Evolutionary conservation across 2,797 vertebrate species (phyloP), one percentile per base, ranked within the genome.

Genomic region (Hyperoplus lanceolatus): DNA sequence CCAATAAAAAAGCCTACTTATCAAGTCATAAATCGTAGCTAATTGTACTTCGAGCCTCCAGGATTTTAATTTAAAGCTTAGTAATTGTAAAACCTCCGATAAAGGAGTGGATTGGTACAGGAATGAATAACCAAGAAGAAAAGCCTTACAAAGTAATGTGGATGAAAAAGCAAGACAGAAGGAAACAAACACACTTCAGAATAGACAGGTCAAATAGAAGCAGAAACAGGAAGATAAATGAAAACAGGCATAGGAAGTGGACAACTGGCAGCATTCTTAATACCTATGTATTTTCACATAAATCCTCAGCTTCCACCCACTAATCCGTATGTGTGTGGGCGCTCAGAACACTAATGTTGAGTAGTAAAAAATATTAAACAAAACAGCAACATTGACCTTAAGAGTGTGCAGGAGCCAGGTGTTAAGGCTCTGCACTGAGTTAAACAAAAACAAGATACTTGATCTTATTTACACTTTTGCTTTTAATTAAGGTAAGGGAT

Each of bases 361-460:
- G 53, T 39, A 62, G 11, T 55, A 5, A 57, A 65, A 14, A 11
- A 16, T 57, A 58, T 16, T 57, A 12, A 13, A 56, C n/a, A 29
- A 63, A 29, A 53, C 12, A 13, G 12, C 16, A 21, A 45, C 46
- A 48, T 10, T 0, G 4, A 45, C 53, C 14, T 12, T 59, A 14
- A 6, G 58, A 61, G 53, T 4, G 14, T 36, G 53, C 46, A 51
- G 55, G 21, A 56, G 56, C 36, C 55, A 72, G 29, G 43, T 39
- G 60, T 64, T 59, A 13, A 12, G 21, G 8, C 43, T 73, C 51
- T 56, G 21, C 46, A 14, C 50, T 39, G 12, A 58, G 45, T 39
- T 77, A 69, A 80, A 77, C 76, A 75, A 80, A 64, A 81, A 85
- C 58, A 54, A 61, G 50, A 76, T 72, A 56, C 57, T 78, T 6